Evolutionary conservation across 2,888 invertebrate species (phyloP), one percentile per base, ranked within the genome.

Genomic region (Stenchaetothrips biformis): DNA sequence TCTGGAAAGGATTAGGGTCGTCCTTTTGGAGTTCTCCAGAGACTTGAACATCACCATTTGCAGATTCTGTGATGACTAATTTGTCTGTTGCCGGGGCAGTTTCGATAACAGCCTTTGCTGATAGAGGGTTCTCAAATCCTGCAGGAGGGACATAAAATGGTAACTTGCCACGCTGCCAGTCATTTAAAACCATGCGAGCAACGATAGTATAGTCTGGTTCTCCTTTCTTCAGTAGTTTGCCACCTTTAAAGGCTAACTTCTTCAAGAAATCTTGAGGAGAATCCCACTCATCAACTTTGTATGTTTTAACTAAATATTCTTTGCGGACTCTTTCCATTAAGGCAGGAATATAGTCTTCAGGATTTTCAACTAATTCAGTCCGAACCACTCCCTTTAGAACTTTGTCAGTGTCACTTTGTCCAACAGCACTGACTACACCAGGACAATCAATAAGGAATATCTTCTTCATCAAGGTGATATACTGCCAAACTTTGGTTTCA

Each of bases 371-470:
- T 80, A 98, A 89, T 88, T 99, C 99, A 3, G 99, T 96, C 83
- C 99, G 91, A 0, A 99, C 99, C 48, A 99, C 98, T 80, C 99
- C 98, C 88, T 99, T 99, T 2, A 99, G 89, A 62, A 99, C 97
- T 86, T 95, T 95, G 84, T 95, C 95, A 0, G 95, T 93, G 84
- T 99, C 98, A 2, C 96, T 94, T 88, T 99, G 98, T 18, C 96
- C 96, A 13, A 95, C 94, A 11, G 99, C 98, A 88, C 98, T 98
- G 7, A 99, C 99, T 80, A 99, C 95, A 59, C 99, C 99, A 3
- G 99, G 99, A 87, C 99, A 99, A 89, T 99, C 99, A 84, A 99
- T 98, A 18, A 99, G 89, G 87, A 95, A 99, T 85, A 99, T 99
- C 84, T 96, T 91, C 84, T 92, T 92, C 99, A 99, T 99, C 80